These are phyloP conservation scores for Amiota mariae DNA, from an alignment of 2,888 invertebrate genomes.

Conservation along the genomic window DNA sequence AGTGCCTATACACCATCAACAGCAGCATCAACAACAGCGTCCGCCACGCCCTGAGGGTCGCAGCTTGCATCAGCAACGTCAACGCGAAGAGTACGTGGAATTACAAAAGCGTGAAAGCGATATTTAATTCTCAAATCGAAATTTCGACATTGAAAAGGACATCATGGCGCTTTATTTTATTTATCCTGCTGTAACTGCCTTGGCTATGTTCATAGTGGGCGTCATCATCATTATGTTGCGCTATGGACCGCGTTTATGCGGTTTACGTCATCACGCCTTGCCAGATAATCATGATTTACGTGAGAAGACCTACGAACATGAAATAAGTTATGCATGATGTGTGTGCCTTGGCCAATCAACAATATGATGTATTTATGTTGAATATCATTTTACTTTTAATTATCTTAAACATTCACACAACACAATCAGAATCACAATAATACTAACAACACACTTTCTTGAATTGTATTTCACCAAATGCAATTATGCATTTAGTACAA, in stretches of 20 bases:
- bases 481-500: slow-evolving; percentile 19
- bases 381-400: neutral
- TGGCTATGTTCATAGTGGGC: slow-evolving; percentile 83
- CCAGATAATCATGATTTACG: slow-evolving; percentile 81
- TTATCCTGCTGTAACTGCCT: slow-evolving; percentile 84
- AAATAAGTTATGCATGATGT: slow-evolving; percentile 71
- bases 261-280: slow-evolving; percentile 80
- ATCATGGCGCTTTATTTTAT: slow-evolving; percentile 78
- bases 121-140: slow-evolving; percentile 75
- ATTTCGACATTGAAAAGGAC: neutral
- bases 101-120: slow-evolving; percentile 87
- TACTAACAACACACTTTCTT: no score
- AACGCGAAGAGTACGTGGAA: slow-evolving; percentile 76
- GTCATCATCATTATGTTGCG: slow-evolving; percentile 84
- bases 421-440: neutral
- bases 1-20: slow-evolving; percentile 54
- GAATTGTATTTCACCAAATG: no score
- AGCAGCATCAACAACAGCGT: slow-evolving; percentile 62
- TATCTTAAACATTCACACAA: neutral
- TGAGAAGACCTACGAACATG: slow-evolving; percentile 74
- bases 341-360: slow-evolving; percentile 18
- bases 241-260: slow-evolving; percentile 83
- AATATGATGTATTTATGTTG: neutral
- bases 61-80: slow-evolving; percentile 66
- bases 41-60: slow-evolving; percentile 69